A percentile compares a stretch with the other conserved stretches of the same genome.
Evolutionary conservation across 2,113 vertebrate genomes (phyloP).

Genomic region (Chamaetylas fuelleborni): DNA sequence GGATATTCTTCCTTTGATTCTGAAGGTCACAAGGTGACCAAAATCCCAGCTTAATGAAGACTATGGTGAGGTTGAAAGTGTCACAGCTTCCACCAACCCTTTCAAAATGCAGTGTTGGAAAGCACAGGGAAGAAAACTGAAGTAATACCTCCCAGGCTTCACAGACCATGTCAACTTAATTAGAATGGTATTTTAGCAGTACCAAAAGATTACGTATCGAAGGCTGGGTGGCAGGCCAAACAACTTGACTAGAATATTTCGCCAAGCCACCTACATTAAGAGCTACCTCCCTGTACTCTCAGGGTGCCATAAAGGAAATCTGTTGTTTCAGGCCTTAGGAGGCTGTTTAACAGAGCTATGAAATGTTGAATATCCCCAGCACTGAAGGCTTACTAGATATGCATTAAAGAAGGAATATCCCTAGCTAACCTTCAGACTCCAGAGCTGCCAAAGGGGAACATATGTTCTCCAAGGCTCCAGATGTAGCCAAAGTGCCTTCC

Average conservation of each 20-base stretch:
- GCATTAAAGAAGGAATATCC: not conserved
- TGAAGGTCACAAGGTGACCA: conserved; percentile 8
- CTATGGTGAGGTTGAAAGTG: not conserved
- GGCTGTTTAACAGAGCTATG: not conserved
- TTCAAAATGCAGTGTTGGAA: not conserved
- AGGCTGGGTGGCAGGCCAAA: conserved; percentile 53
- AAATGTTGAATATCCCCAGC: not conserved
- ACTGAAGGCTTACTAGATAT: not conserved
- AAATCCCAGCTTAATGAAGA: conserved; percentile 19
- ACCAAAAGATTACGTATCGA: conserved; percentile 44
- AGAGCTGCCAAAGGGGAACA: not conserved
- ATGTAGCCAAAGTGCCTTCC: not conserved
- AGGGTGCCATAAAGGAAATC: not conserved
- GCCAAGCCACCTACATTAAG: conserved; percentile 49
- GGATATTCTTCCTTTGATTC: conserved; percentile 19
- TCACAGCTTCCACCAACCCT: conserved; percentile 1
- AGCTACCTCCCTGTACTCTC: conserved; percentile 31
- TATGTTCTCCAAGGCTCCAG: not conserved
- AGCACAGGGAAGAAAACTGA: not conserved
- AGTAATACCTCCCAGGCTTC: conserved; percentile 57
- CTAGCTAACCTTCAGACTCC: conserved; percentile 11
- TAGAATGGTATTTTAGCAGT: conserved; percentile 64
- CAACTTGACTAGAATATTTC: conserved; percentile 36
- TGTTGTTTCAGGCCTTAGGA: not conserved
- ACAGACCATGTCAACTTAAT: conserved; percentile 43